Conservation (phyloP, 2,888 invertebrate genomes). For the Proisotoma minuta region DNA sequence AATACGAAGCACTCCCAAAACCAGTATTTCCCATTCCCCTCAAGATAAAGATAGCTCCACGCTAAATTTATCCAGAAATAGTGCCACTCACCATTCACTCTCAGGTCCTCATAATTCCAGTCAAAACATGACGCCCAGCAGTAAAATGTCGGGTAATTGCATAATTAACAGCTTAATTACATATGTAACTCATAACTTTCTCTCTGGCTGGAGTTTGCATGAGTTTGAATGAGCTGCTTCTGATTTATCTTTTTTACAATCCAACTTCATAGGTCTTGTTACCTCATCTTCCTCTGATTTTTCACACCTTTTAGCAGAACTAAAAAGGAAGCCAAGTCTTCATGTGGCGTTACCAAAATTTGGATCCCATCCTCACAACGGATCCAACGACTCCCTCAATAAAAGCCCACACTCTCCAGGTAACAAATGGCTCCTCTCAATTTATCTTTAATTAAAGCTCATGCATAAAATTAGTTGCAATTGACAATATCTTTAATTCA, state of each 20-base stretch:
- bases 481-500: too few relatives aligned
- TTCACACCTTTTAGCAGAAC: constrained; percentile 49
- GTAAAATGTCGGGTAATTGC: constrained; percentile 14
- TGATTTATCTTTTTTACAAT: constrained; percentile 20
- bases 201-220: too few relatives aligned
- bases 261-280: constrained; percentile 11
- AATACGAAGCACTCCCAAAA: constrained; percentile 40
- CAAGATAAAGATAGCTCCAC: constrained; percentile 18
- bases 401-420: constrained; percentile 60
- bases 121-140: constrained; percentile 6
- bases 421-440: constrained; percentile 47
- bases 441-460: not conserved
- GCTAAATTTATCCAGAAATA: constrained; percentile 8
- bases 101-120: not conserved
- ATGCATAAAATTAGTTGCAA: too few relatives aligned
- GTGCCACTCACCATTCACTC: constrained; percentile 8
- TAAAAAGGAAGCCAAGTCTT: constrained; percentile 53
- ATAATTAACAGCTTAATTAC: too few relatives aligned
- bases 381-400: constrained; percentile 58
- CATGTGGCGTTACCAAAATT: constrained; percentile 58
- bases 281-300: constrained; percentile 27
- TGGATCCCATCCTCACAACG: constrained; percentile 42
- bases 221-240: too few relatives aligned
- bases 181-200: too few relatives aligned
- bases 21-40: constrained; percentile 37